phyloP scores from a whole-genome alignment of 2,797 vertebrate genomes.

The Labeo calbasu region DNA sequence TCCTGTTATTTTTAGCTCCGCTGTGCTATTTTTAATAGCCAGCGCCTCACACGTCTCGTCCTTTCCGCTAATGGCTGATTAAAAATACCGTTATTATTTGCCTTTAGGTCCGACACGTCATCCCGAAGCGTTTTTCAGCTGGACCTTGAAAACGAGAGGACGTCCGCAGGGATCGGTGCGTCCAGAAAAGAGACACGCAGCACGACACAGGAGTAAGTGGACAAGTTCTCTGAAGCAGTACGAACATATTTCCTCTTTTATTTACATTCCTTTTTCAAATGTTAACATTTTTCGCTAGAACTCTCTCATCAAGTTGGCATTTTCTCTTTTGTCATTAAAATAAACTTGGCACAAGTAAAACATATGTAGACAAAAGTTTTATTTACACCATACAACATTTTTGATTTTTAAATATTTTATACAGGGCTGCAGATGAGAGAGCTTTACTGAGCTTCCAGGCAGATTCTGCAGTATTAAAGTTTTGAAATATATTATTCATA shows the following conservation, averaged over 20 bases:
- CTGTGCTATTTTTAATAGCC: constrained; percentile 31
- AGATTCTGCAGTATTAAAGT: constrained; percentile 99
- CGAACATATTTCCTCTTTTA: constrained; percentile 91
- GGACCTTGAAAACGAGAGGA: neutral
- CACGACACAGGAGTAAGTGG: constrained; percentile 72
- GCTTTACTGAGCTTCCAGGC: constrained; percentile 97
- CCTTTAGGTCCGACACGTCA: neutral
- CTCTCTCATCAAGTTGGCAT: constrained; percentile 83
- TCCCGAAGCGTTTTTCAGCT: neutral
- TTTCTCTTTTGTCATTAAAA: constrained; percentile 86
- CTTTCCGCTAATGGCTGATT: neutral
- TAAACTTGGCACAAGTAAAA: constrained; percentile 97
- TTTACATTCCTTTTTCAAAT: constrained; percentile 89
- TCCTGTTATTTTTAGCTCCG: constrained; percentile 41
- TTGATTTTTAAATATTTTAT: constrained; percentile 99
- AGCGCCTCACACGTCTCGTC: neutral
- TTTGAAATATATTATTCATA: constrained; percentile 99
- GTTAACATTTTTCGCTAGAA: constrained; percentile 86
- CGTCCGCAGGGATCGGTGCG: neutral
- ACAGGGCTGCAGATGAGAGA: constrained; percentile 99
- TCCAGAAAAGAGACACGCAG: constrained; percentile 15
- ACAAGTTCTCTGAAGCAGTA: constrained; percentile 85
- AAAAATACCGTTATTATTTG: constrained; percentile 26
- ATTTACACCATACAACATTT: constrained; percentile 99
- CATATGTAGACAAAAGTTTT: constrained; percentile 99